Evolutionary conservation across 2,113 vertebrate species (phyloP).

Genomic region (Loxodonta africana): DNA sequence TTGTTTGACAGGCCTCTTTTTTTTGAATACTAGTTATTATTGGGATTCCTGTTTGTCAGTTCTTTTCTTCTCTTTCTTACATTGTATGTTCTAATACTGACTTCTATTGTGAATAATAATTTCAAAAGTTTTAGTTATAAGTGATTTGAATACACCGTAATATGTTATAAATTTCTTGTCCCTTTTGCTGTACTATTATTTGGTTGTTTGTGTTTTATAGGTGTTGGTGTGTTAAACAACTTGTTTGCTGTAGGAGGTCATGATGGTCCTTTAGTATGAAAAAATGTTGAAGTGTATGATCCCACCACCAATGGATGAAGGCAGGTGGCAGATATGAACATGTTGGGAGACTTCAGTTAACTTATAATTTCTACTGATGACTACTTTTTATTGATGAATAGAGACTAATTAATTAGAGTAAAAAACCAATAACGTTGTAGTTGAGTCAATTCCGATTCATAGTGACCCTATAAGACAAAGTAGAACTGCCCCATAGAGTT

Average conservation of each 20-base stretch:
- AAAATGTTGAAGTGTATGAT: conserved; percentile 98
- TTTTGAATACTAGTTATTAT: background rate
- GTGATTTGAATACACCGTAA: background rate
- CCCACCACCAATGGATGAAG: conserved; percentile 93
- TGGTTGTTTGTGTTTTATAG: conserved; percentile 87
- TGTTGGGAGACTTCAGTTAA: conserved; percentile 82
- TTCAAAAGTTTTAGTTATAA: background rate
- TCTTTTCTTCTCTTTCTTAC: conserved; percentile 33
- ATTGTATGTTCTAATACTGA: background rate
- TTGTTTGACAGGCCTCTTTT: background rate
- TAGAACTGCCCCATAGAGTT: too few species aligned
- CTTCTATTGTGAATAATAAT: background rate
- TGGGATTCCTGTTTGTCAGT: background rate
- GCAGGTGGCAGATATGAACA: conserved; percentile 99
- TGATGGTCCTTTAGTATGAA: conserved; percentile 97
- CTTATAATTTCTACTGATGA: background rate
- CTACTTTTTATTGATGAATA: background rate
- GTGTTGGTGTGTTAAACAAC: conserved; percentile 98
- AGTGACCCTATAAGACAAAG: too few species aligned
- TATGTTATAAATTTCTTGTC: background rate
- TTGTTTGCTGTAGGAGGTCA: conserved; percentile 97
- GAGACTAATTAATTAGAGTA: background rate
- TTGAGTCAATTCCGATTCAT: too few species aligned
- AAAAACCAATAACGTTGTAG: too few species aligned
- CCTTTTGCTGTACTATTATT: conserved; percentile 28